Base-by-base conservation (phyloP, 1,140 invertebrate species). In the Lethrus apterus region DNA sequence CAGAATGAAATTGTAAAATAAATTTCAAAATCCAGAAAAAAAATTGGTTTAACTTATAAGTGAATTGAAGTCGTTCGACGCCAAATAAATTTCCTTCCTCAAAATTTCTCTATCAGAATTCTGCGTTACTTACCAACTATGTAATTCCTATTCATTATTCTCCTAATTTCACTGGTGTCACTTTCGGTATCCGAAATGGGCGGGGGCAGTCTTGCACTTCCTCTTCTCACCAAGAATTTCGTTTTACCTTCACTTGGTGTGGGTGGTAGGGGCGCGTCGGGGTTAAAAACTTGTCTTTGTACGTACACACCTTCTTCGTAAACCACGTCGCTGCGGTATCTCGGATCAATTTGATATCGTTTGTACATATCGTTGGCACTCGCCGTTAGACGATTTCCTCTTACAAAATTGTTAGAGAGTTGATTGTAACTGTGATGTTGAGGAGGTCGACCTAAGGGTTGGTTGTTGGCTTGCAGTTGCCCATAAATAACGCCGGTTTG, bases 1-100 rank as follows among this genome's bases (percentile, higher is more conserved):
- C n/a, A 26, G 5, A 26, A 26, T 7, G n/a, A 26, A 26, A 26
- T 7, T 7, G 29, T 31, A 31, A 31, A 31, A 9, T 5, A 31
- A 4, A 9, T 77, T 56, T 79, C 76, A 43, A 74, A 77, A 52
- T 74, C 73, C 10, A 31, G 19, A n/a, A 11, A 4, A 3, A 19
- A 13, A 13, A 15, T n/a, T 19, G 30, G 19, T n/a, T 32, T 15
- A 3, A 44, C 15, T n/a, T 7, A 26, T 26, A 26, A 26, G 24
- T 26, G 24, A 26, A 7, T 26, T 26, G 24, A 7, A 26, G 7
- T 26, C 24, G 24, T 7, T n/a, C 0, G 13, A 38, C n/a, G 18
- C 10, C 11, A 38, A 38, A 21, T 34, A 17, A 34, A 17, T 13
- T 9, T 19, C 29, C 40, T 42, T 42, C 40, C 40, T 42, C 40